phyloP scores from a whole-genome alignment of 2,113 vertebrate genomes.

The Amia ocellicauda region DNA sequence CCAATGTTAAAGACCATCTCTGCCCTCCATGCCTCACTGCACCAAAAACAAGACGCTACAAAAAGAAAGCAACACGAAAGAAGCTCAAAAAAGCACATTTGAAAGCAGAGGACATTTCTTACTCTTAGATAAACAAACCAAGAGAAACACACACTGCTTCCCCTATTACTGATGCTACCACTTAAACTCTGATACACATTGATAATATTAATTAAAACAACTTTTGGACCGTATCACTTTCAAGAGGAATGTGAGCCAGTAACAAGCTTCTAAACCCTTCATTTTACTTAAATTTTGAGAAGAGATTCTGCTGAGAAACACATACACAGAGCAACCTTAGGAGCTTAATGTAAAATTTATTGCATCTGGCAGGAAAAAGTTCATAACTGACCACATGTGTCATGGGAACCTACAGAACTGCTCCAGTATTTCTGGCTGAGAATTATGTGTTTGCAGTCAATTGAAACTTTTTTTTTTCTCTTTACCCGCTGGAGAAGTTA shows the following conservation, averaged over 20 bases:
- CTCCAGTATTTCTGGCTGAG: slow-evolving; percentile 19
- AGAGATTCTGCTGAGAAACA: slow-evolving; percentile 11
- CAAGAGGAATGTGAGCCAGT: background rate
- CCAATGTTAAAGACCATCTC: too few relatives aligned
- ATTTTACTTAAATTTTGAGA: background rate
- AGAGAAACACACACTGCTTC: background rate
- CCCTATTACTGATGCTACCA: background rate
- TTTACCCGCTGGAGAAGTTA: too few relatives aligned
- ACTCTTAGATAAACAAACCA: slow-evolving; percentile 1
- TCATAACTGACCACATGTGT: slow-evolving; percentile 29
- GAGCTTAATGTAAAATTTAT: slow-evolving; percentile 28
- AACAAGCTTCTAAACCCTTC: background rate
- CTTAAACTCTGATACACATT: background rate
- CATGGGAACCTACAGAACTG: slow-evolving; percentile 29
- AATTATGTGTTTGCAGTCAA: slow-evolving; percentile 13
- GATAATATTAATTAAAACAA: too few relatives aligned
- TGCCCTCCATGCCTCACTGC: too few relatives aligned
- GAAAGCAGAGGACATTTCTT: too few relatives aligned
- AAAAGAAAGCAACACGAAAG: too few relatives aligned
- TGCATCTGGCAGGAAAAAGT: slow-evolving; percentile 31
- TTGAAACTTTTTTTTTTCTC: too few relatives aligned
- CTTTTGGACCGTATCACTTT: too few relatives aligned
- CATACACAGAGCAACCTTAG: slow-evolving; percentile 16
- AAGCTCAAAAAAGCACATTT: too few relatives aligned
- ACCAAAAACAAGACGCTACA: too few relatives aligned